Conservation (phyloP, 64 coral and sea anemone genomes). For the Porites lutea region DNA sequence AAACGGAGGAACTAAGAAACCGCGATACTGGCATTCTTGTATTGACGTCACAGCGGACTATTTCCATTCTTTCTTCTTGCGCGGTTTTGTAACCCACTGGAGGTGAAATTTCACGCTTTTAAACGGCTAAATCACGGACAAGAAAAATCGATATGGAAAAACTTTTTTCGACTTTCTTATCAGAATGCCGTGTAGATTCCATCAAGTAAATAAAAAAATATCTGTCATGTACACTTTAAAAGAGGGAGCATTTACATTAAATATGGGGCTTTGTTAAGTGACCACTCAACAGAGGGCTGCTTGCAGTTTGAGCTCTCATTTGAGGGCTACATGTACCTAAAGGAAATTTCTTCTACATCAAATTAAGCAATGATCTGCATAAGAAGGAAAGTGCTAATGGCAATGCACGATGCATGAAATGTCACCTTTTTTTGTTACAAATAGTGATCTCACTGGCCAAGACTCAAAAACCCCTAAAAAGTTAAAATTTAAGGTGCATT, state of each 20-base stretch:
- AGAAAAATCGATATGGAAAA: not conserved
- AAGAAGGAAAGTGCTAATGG: not conserved
- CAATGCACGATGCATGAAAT: not conserved
- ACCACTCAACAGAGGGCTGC: not conserved
- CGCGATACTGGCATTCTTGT: not conserved
- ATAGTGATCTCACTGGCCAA: not conserved
- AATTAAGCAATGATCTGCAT: not conserved
- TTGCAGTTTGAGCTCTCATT: not conserved
- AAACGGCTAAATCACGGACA: not conserved
- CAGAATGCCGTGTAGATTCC: too few species aligned
- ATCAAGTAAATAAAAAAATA: too few species aligned
- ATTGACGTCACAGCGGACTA: not conserved
- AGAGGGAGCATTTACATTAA: too few species aligned
- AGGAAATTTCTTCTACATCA: not conserved
- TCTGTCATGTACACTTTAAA: too few species aligned
- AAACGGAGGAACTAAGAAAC: not conserved
- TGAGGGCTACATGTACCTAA: constrained; percentile 15
- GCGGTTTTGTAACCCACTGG: not conserved
- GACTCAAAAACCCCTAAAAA: not conserved
- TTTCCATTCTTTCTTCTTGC: not conserved
- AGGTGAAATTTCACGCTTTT: not conserved
- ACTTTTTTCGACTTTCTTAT: not conserved
- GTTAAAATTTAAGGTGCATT: not conserved
- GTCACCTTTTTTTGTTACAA: not conserved
- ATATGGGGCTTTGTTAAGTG: too few species aligned